Evolutionary conservation across 2,113 vertebrate genomes (phyloP).

Genomic region (Tor tambroides): DNA sequence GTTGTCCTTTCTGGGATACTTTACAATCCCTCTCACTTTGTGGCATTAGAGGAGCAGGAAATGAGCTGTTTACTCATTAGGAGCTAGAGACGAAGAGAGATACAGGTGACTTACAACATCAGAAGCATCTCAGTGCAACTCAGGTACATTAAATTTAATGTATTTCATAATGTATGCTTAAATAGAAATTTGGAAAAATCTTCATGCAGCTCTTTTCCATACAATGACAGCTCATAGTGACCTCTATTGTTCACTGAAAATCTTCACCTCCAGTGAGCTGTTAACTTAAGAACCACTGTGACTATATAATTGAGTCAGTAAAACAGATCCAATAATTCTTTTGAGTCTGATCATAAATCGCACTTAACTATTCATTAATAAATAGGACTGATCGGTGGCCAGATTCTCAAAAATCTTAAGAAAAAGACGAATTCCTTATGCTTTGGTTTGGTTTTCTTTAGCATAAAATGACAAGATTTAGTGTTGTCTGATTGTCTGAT

Average conservation of each 20-base stretch:
- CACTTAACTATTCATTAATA: too few species aligned
- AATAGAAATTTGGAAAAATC: background rate
- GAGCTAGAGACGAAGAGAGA: background rate
- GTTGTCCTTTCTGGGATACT: slow-evolving; percentile 45
- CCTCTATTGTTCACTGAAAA: background rate
- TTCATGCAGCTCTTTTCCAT: background rate
- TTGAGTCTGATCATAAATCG: too few species aligned
- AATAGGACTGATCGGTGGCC: too few species aligned
- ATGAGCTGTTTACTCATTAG: slow-evolving; percentile 43
- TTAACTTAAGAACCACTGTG: too few species aligned
- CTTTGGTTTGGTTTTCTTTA: background rate
- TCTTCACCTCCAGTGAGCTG: background rate
- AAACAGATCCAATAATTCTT: too few species aligned
- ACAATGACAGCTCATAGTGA: background rate
- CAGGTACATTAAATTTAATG: background rate
- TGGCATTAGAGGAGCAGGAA: slow-evolving; percentile 34
- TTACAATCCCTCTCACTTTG: slow-evolving; percentile 46
- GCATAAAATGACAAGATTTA: background rate
- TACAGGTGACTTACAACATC: background rate
- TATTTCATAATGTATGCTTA: background rate
- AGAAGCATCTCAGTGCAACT: background rate
- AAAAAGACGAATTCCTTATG: too few species aligned
- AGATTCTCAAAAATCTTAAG: too few species aligned
- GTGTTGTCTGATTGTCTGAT: background rate
- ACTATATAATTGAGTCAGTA: background rate